A percentile compares a stretch with the other conserved stretches of the same genome.
phyloP scores from a whole-genome alignment of 2,113 vertebrate genomes.

The Burhinus bistriatus region DNA sequence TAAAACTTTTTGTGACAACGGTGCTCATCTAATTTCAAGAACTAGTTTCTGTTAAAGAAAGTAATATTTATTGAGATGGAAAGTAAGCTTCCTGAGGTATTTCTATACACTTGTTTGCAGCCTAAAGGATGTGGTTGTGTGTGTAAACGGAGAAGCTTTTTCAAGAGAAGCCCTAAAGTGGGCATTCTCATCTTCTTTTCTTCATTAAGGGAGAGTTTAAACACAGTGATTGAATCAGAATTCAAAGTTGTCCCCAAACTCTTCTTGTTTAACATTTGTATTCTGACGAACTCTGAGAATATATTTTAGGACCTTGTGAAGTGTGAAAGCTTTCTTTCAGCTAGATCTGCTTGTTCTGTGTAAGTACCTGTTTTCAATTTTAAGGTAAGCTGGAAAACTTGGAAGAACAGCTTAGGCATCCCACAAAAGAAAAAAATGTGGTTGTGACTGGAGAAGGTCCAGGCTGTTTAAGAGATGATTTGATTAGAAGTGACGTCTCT shows the following conservation, averaged over 20 bases:
- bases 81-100: not conserved
- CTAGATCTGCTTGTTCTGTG: not conserved
- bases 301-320: not conserved
- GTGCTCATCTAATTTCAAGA: not conserved
- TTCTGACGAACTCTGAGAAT: not conserved
- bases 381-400: not conserved
- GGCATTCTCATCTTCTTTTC: not conserved
- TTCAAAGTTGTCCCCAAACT: not conserved
- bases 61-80: not conserved
- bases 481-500: not conserved
- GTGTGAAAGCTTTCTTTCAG: not conserved
- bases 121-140: not conserved
- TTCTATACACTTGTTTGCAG: not conserved
- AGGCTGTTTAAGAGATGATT: not conserved
- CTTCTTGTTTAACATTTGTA: not conserved
- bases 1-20: not conserved
- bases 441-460: not conserved
- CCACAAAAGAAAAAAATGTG: not conserved
- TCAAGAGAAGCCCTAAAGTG: not conserved
- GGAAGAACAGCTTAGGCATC: not conserved
- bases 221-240: not conserved
- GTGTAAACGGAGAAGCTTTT: not conserved
- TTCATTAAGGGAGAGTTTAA: not conserved
- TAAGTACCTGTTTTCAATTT: not conserved
- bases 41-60: not conserved